phyloP scores from a whole-genome alignment of 2,113 vertebrate genomes.

The Podiceps cristatus region DNA sequence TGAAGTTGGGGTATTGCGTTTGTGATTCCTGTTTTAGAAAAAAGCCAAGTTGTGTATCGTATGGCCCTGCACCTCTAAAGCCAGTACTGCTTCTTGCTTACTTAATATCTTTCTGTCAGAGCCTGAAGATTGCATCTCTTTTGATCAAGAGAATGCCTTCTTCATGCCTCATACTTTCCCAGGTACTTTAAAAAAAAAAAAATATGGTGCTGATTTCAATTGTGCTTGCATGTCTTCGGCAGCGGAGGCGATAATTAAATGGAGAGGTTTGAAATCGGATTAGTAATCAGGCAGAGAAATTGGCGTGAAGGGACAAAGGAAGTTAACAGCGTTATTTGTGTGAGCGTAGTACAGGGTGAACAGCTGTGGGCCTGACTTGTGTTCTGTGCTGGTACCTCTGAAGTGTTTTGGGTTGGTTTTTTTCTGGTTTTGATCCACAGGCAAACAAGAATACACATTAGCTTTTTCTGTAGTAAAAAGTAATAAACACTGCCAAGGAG shows the following conservation, averaged over 20 bases:
- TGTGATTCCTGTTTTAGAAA: not conserved
- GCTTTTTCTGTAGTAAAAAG: not conserved
- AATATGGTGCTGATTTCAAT: not conserved
- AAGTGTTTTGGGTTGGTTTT: not conserved
- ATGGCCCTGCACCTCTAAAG: not conserved
- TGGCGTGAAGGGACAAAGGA: not conserved
- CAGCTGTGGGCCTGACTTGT: not conserved
- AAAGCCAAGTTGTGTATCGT: accelerated
- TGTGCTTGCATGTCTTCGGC: not conserved
- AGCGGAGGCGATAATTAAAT: not conserved
- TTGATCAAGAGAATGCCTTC: not conserved
- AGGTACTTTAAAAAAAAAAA: not conserved
- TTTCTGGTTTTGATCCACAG: not conserved
- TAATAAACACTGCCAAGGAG: not conserved
- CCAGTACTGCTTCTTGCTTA: not conserved
- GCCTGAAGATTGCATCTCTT: not conserved
- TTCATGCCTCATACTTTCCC: not conserved
- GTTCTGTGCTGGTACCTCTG: not conserved
- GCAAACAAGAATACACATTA: not conserved
- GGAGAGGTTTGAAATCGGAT: not conserved
- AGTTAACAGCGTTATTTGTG: not conserved
- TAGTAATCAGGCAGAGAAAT: not conserved
- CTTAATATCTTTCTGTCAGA: not conserved
- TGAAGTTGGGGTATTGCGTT: not conserved
- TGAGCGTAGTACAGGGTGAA: accelerated